Evolutionary conservation across 2,113 vertebrate species (phyloP), one percentile per base, ranked within the genome.

Genomic region (Tautogolabrus adspersus): DNA sequence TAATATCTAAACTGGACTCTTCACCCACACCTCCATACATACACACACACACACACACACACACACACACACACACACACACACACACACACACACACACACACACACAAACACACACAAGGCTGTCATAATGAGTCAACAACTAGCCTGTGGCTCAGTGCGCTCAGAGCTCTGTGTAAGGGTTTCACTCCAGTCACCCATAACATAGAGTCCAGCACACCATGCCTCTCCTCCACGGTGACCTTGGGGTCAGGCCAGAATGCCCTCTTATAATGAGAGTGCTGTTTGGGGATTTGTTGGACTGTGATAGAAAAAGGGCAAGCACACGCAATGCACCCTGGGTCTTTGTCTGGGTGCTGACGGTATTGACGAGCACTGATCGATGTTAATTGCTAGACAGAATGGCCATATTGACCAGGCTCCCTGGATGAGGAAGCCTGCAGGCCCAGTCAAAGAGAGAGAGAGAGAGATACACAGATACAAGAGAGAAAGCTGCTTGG

Each of bases 381-480:
- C 91, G 92, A 95, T 95, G 93, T 94, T 94, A 94, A 95, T 94
- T 94, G 94, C 94, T 79, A 86, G 89, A 93, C 92, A 93, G 93
- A 95, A 95, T 94, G 90, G 92, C 84, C 90, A 88, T 94, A 94
- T 95, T 94, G 93, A 94, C 90, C 90, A 89, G 73, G 77, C 82
- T 90, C 75, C 84, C 80, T 75, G 72, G 85, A 82, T 79, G 89
- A 91, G 88, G 88, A 85, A 90, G 88, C 88, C 88, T 89, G 85
- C 86, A 91, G 91, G 90, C 82, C 85, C 75, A 78, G 77, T 84
- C 81, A 88, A 77, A 91, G 71, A 77, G 74, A 52, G 77, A 77
- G 83, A 79, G 78, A 71, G 18, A 73, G 71, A 71, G 63, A 85
- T 51, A 60, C 15, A 49, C 44, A 12, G 44, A 46, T 46, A 15